phyloP scores from a whole-genome alignment of 2,113 vertebrate genomes.

The Equus quagga region DNA sequence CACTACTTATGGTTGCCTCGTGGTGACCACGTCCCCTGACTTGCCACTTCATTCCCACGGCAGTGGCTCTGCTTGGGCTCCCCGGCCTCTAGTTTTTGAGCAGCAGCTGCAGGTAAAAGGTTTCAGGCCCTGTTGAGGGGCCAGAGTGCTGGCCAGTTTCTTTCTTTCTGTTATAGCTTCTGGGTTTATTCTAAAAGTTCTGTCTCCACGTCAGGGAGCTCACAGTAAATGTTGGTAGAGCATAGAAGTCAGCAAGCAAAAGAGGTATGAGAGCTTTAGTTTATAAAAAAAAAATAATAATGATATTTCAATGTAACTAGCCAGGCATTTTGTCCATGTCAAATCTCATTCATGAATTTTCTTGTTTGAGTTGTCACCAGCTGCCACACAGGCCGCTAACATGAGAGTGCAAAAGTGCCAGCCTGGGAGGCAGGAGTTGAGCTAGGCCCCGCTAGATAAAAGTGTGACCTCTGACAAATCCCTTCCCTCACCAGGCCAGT shows the following conservation, averaged over 20 bases:
- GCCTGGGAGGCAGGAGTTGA: background rate
- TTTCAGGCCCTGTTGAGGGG: background rate
- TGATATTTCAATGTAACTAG: background rate
- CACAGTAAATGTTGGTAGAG: background rate
- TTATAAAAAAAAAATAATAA: background rate
- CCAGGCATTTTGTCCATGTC: background rate
- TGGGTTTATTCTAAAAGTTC: conserved; percentile 17
- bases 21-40: background rate
- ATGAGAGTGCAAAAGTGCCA: background rate
- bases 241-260: background rate
- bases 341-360: background rate
- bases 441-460: background rate
- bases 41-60: conserved; percentile 16
- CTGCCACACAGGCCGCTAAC: background rate
- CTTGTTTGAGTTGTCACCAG: background rate
- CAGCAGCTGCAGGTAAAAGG: conserved; percentile 36
- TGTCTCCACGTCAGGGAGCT: background rate
- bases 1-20: background rate
- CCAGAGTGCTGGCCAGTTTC: background rate
- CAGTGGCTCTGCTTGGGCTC: conserved; percentile 5
- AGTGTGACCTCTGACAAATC: background rate
- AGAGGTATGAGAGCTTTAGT: background rate
- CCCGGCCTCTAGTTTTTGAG: conserved; percentile 36
- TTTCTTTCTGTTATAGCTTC: conserved; percentile 17
- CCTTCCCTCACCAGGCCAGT: background rate